Evolutionary conservation across 37 sponge, comb jelly and placozoan genomes (phyloP).

Genomic region (Eunapius fragilis): DNA sequence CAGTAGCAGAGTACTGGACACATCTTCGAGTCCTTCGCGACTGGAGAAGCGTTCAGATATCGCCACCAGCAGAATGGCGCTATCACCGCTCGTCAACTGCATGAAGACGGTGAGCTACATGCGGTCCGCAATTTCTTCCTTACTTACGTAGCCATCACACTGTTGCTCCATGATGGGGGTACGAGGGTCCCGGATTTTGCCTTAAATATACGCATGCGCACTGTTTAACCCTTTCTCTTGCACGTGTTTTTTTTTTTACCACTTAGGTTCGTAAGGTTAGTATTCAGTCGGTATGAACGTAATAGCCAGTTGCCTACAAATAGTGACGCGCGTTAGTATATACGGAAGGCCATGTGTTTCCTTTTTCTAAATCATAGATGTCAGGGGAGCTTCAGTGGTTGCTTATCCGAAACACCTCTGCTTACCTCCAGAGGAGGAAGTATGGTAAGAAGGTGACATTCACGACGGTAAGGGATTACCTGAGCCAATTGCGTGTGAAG

Average conservation of each 20-base stretch:
- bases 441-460: slow-evolving; percentile 44
- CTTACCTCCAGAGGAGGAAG: slow-evolving; percentile 63
- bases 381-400: slow-evolving; percentile 81
- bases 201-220: slow-evolving; percentile 8
- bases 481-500: neutral
- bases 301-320: neutral
- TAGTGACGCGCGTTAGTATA: neutral
- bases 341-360: neutral
- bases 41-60: neutral
- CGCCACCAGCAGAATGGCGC: neutral
- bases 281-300: neutral
- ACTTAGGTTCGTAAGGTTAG: neutral
- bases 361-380: neutral
- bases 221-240: neutral
- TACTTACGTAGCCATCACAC: neutral
- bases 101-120: neutral
- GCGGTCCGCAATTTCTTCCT: neutral
- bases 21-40: neutral
- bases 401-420: slow-evolving; percentile 66
- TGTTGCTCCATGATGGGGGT: neutral
- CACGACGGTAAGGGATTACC: slow-evolving; percentile 33
- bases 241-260: slow-evolving; percentile 5
- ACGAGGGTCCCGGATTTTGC: neutral
- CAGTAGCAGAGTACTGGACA: neutral
- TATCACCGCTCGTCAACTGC: neutral